These are phyloP conservation scores for Catharus minimus DNA, from an alignment of 2,113 vertebrate genomes.

Conservation along the genomic window DNA sequence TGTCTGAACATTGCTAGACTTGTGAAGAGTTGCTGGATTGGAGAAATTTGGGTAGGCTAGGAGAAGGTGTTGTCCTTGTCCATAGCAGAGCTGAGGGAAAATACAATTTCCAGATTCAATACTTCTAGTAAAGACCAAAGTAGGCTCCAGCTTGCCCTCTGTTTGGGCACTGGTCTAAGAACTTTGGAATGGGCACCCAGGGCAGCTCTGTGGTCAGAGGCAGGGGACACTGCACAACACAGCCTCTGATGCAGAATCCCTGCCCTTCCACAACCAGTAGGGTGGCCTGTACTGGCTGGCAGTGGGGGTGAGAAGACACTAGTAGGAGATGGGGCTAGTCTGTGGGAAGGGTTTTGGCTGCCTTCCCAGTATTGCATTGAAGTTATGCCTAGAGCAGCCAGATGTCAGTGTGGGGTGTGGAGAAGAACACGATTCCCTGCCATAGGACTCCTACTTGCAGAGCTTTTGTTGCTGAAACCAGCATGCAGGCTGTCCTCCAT, in stretches of 20 bases:
- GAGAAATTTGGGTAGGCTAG: neutral
- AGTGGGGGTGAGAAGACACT: neutral
- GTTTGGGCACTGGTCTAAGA: neutral
- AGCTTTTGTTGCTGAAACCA: neutral
- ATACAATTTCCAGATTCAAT: neutral
- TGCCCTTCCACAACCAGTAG: neutral
- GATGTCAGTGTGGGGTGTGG: neutral
- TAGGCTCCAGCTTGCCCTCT: neutral
- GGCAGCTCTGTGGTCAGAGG: neutral
- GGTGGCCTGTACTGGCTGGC: neutral
- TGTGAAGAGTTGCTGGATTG: neutral
- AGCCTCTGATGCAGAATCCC: neutral
- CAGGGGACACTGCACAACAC: neutral
- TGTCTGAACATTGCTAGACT: neutral
- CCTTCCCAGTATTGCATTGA: neutral
- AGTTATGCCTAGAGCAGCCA: conserved; percentile 19
- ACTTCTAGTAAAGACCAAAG: neutral
- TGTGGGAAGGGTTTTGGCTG: conserved; percentile 28
- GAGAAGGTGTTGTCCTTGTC: neutral
- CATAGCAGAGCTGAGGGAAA: neutral
- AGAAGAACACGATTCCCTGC: neutral
- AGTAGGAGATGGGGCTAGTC: neutral
- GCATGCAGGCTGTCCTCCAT: neutral
- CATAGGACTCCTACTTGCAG: neutral
- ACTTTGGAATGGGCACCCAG: neutral